A percentile compares a stretch with the other conserved stretches of the same genome.
phyloP scores from a whole-genome alignment of 2,113 vertebrate genomes.

The Pan troglodytes region NHGRI_mPanTro3-v2.1_pri NC_072401.2:141466001-141466500 shows the following conservation, averaged over 20 bases:
- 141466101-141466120: not conserved
- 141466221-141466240: not conserved
- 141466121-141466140: constrained; percentile 49
- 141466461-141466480: not conserved
- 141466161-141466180: not conserved
- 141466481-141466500: not conserved
- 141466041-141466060: not conserved
- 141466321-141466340: not conserved
- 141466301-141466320: not conserved
- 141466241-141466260: not conserved
- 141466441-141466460: not conserved
- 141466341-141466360: not conserved
- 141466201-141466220: not conserved
- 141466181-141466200: constrained; percentile 30
- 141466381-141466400: too few species aligned
- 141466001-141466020: not conserved
- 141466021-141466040: not conserved
- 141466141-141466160: not conserved
- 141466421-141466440: not conserved
- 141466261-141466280: not conserved
- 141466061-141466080: not conserved
- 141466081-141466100: not conserved
- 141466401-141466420: not conserved
- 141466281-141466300: not conserved
- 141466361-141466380: not conserved